phyloP scores from a whole-genome alignment of 2,113 vertebrate genomes.

The Guaruba guarouba region DNA sequence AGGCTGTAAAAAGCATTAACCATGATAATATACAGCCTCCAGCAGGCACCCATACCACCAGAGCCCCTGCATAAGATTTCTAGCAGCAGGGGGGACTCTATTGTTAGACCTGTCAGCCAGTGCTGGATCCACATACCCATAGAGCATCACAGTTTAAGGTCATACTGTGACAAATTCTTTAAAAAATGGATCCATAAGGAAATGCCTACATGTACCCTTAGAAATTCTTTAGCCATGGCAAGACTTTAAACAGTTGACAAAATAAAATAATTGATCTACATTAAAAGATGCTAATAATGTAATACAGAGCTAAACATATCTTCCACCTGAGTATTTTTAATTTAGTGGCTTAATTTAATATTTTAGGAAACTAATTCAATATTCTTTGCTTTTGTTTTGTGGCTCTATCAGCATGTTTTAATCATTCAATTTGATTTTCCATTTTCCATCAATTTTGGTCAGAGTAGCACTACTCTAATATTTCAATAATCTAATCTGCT shows the following conservation, averaged over 20 bases:
- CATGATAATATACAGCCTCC: not conserved
- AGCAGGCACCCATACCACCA: not conserved
- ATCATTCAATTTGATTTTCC: constrained; percentile 8
- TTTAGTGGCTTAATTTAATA: not conserved
- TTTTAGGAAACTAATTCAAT: not conserved
- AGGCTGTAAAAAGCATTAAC: not conserved
- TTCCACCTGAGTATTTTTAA: constrained; percentile 5
- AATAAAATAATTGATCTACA: not conserved
- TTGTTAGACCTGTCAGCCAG: not conserved
- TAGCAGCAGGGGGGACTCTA: not conserved
- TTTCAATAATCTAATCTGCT: constrained; percentile 16
- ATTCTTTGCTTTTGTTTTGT: not conserved
- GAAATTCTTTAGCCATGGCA: not conserved
- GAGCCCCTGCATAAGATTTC: not conserved
- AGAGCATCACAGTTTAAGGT: not conserved
- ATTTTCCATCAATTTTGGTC: not conserved
- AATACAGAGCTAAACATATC: not conserved
- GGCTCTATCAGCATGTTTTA: not conserved
- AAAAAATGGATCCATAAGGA: not conserved
- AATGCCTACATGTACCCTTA: not conserved
- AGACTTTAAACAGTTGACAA: not conserved
- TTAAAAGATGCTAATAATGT: not conserved
- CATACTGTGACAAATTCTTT: not conserved
- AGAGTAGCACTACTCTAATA: not conserved
- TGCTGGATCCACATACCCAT: not conserved